A percentile compares a stretch with the other conserved stretches of the same genome.
phyloP scores from a whole-genome alignment of 2,888 invertebrate species.

The Drosophila mercatorum region DNA sequence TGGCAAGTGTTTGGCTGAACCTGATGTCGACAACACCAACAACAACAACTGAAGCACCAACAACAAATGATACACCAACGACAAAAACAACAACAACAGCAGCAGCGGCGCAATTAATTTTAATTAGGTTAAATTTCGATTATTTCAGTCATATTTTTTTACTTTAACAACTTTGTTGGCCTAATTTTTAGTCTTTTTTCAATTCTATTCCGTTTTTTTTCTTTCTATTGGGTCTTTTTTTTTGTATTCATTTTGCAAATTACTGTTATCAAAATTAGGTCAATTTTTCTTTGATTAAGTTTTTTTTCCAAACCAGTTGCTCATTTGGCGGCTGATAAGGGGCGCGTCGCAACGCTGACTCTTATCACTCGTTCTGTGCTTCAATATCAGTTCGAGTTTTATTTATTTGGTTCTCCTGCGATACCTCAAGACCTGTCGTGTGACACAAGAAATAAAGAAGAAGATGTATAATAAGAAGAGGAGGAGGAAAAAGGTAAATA shows the following conservation, averaged over 20 bases:
- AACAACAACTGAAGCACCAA: slow-evolving; percentile 3
- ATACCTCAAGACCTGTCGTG: slow-evolving; percentile 1
- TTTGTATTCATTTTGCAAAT: slow-evolving; percentile 17
- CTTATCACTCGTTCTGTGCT: background rate
- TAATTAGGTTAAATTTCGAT: slow-evolving; percentile 48
- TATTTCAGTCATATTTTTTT: slow-evolving; percentile 16
- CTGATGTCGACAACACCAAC: slow-evolving; percentile 19
- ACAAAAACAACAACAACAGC: background rate
- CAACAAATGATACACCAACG: background rate
- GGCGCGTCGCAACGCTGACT: background rate
- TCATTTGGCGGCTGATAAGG: slow-evolving; percentile 6
- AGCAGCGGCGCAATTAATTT: slow-evolving; percentile 45
- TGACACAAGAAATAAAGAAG: background rate
- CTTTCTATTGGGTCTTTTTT: background rate
- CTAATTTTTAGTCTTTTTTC: background rate
- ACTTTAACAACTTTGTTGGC: slow-evolving; percentile 9
- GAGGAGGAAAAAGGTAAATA: background rate
- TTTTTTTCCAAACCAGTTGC: background rate
- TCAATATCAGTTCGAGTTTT: slow-evolving; percentile 8
- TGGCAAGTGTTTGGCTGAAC: slow-evolving; percentile 27
- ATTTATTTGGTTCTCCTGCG: background rate
- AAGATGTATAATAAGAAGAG: background rate
- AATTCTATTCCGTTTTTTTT: background rate
- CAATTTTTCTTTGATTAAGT: slow-evolving; percentile 28
- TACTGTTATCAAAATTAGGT: slow-evolving; percentile 31